These are phyloP conservation scores for Craterocephalus amniculus DNA, from an alignment of 2,797 vertebrate genomes.

Conservation along the genomic window DNA sequence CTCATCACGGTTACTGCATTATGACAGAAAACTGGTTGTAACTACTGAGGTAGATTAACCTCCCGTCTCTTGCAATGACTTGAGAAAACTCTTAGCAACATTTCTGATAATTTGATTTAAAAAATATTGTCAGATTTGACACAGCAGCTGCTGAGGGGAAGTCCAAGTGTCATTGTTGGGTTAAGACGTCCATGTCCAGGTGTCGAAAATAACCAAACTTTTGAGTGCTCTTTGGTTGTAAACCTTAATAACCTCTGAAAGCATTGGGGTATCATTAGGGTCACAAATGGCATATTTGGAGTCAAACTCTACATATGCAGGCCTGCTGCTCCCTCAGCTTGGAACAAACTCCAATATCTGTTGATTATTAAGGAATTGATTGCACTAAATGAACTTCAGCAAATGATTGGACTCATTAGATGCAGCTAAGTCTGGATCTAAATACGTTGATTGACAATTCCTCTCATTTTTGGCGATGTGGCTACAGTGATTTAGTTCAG, in stretches of 20 bases:
- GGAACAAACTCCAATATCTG: not conserved
- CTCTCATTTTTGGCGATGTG: not conserved
- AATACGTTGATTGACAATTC: not conserved
- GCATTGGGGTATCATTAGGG: not conserved
- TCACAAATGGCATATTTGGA: not conserved
- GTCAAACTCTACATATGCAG: not conserved
- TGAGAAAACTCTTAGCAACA: not conserved
- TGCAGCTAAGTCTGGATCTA: not conserved
- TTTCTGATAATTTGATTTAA: too few relatives aligned
- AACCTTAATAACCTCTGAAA: not conserved
- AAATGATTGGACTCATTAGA: not conserved
- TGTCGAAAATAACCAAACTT: too few relatives aligned
- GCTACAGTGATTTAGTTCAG: too few relatives aligned
- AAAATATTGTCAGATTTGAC: not conserved
- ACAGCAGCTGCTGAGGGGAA: not conserved
- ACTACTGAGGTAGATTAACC: too few relatives aligned
- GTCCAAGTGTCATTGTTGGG: not conserved
- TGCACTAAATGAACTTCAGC: not conserved
- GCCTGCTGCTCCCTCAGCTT: too few relatives aligned
- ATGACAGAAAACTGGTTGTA: not conserved
- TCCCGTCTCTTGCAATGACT: not conserved
- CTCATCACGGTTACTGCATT: not conserved
- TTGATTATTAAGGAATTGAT: not conserved
- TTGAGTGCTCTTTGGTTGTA: too few relatives aligned
- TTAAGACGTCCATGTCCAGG: not conserved